These are phyloP conservation scores for Typhlichthys eigenmanni DNA, from an alignment of 2,797 vertebrate genomes.

Conservation along the genomic window DNA sequence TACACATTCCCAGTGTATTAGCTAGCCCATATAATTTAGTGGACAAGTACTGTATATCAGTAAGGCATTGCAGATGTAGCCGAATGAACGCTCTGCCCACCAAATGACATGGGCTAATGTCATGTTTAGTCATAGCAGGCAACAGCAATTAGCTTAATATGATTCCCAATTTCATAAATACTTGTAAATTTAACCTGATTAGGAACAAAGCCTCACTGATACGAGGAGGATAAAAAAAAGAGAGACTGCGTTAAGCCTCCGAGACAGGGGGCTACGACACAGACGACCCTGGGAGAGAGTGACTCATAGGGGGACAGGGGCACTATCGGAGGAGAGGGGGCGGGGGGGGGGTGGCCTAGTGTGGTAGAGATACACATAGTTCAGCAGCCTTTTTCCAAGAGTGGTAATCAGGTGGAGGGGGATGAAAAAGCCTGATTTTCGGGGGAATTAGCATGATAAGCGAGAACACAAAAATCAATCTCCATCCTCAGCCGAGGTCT, in stretches of 20 bases:
- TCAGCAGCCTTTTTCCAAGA: slow-evolving; percentile 92
- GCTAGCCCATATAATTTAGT: no score
- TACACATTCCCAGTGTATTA: no score
- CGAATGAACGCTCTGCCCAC: no score
- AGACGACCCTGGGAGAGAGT: neutral
- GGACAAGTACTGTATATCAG: no score
- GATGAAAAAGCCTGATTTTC: slow-evolving; percentile 99
- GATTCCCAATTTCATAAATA: slow-evolving; percentile 1
- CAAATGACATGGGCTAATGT: no score
- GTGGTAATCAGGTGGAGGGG: slow-evolving; percentile 97
- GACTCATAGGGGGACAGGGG: neutral
- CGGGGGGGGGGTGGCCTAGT: slow-evolving; percentile 52
- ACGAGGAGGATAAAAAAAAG: neutral
- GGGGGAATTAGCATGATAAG: slow-evolving; percentile 99
- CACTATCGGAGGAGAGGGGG: slow-evolving; percentile 19
- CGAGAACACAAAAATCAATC: slow-evolving; percentile 99
- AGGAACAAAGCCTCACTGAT: neutral
- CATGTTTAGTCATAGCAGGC: neutral
- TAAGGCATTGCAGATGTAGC: no score
- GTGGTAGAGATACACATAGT: slow-evolving; percentile 71
- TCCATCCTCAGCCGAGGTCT: slow-evolving; percentile 94
- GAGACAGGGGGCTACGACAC: no score
- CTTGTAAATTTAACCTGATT: neutral
- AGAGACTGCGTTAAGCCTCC: no score
- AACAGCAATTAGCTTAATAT: neutral